Percentiles rank a stretch among this genome's conserved stretches.
These are phyloP conservation scores for Caerostris darwini DNA, from an alignment of 1,140 invertebrate species.

Conservation along the genomic window DNA sequence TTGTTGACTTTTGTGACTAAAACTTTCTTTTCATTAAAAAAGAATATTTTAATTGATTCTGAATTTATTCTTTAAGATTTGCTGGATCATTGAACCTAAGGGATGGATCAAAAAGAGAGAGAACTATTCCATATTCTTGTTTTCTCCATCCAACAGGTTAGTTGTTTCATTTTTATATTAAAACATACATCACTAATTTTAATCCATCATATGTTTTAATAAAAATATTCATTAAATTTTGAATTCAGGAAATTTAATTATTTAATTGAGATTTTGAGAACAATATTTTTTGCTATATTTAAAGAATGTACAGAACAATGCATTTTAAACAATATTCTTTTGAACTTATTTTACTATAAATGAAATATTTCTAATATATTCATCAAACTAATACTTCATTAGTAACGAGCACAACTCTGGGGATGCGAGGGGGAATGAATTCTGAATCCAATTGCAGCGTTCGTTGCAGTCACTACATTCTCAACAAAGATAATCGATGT, in stretches of 20 bases:
- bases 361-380: no score
- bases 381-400: no score
- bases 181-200: not conserved
- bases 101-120: slow-evolving; percentile 92
- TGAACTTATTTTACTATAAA: no score
- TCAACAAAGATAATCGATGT: no score
- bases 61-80: slow-evolving; percentile 76
- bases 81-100: slow-evolving; percentile 83
- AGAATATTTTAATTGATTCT: not conserved
- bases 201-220: not conserved
- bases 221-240: not conserved
- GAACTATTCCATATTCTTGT: slow-evolving; percentile 93
- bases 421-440: no score
- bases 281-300: no score
- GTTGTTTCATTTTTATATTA: slow-evolving; percentile 1
- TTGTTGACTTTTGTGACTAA: no score
- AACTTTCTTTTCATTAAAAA: not conserved
- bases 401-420: no score
- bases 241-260: not conserved
- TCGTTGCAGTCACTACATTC: no score
- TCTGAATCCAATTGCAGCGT: no score
- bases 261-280: not conserved
- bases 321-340: no score
- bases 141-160: slow-evolving; percentile 91
- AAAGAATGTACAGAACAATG: no score